Conservation (phyloP, 2,113 vertebrate genomes). For the Henicopernis longicauda region DNA sequence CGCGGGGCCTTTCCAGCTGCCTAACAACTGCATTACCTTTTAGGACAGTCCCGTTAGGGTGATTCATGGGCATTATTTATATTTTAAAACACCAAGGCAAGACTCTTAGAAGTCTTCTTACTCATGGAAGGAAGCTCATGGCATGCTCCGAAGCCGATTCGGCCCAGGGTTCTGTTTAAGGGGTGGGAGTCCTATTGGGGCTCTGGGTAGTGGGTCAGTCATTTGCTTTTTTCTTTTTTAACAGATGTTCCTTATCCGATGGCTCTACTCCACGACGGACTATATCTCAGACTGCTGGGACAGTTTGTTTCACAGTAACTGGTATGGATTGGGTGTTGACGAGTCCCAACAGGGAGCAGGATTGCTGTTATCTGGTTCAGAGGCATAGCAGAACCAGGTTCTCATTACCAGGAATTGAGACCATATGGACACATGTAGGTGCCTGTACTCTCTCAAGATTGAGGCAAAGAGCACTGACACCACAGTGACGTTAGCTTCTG, state of each 20-base stretch:
- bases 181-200: not conserved
- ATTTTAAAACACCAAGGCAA: not conserved
- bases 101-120: not conserved
- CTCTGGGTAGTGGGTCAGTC: not conserved
- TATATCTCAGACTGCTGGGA: conserved; percentile 86
- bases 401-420: not conserved
- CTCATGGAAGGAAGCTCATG: fast-evolving
- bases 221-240: not conserved
- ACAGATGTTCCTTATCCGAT: conserved; percentile 91
- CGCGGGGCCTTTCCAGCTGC: not conserved
- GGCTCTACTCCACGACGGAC: conserved; percentile 82
- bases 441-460: not conserved
- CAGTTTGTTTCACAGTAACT: conserved; percentile 90
- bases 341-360: fast-evolving
- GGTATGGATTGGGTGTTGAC: conserved; percentile 65
- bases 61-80: not conserved
- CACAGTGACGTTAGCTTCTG: not conserved
- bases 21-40: fast-evolving
- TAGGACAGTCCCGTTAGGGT: not conserved
- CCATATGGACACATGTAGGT: not conserved
- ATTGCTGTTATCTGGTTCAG: not conserved
- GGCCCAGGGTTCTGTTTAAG: not conserved
- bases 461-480: not conserved
- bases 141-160: fast-evolving
- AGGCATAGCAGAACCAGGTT: not conserved